A percentile compares a stretch with the other conserved stretches of the same genome.
Evolutionary conservation across 1,140 invertebrate species (phyloP).

Genomic region (Babylonia areolata): DNA sequence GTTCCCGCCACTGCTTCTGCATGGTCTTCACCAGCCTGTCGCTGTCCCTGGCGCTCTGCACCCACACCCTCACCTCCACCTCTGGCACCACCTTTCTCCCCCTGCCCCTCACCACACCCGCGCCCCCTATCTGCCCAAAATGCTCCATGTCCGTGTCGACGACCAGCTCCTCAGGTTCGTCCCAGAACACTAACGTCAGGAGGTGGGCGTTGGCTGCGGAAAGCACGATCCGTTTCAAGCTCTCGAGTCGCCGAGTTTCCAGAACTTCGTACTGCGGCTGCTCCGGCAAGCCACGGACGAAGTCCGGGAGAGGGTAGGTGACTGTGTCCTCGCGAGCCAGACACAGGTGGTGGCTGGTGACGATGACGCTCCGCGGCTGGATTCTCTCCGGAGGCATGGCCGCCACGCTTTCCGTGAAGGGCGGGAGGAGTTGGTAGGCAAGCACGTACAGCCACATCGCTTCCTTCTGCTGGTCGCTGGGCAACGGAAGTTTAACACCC

Average conservation of each 20-base stretch:
- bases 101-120: conserved; percentile 50
- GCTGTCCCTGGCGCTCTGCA: conserved; percentile 67
- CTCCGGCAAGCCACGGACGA: conserved; percentile 68
- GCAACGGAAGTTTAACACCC: background rate
- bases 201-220: conserved; percentile 50
- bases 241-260: conserved; percentile 65
- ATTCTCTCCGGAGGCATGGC: conserved; percentile 40
- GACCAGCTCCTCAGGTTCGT: conserved; percentile 68
- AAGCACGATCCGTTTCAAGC: conserved; percentile 63
- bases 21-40: conserved; percentile 67
- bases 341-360: conserved; percentile 68
- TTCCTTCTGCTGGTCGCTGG: background rate
- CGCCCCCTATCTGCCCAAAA: conserved; percentile 58
- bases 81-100: conserved; percentile 60
- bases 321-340: conserved; percentile 69
- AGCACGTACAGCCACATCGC: conserved; percentile 61
- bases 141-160: conserved; percentile 68
- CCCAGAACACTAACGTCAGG: conserved; percentile 67
- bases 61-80: conserved; percentile 55
- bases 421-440: conserved; percentile 54
- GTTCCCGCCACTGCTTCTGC: conserved; percentile 67
- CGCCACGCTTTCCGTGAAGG: conserved; percentile 30
- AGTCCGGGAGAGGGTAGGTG: conserved; percentile 73
- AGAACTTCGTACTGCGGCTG: conserved; percentile 64
- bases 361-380: conserved; percentile 62